Conservation (phyloP, 1,140 invertebrate species). For the Camponotus vicinus region DNA sequence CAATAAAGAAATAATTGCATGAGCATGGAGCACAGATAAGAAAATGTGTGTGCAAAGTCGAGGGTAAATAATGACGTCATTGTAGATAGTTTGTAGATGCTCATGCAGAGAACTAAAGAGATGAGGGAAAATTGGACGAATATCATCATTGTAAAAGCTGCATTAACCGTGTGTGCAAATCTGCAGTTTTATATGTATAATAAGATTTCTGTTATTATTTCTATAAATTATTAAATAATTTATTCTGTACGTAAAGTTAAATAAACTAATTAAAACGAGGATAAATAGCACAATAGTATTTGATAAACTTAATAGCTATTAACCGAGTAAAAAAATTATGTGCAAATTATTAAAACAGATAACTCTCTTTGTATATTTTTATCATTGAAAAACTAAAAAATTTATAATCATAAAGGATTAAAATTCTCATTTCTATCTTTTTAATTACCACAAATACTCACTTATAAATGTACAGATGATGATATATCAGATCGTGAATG, state of each 20-base stretch:
- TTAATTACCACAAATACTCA: too few relatives aligned
- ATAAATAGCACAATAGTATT: too few relatives aligned
- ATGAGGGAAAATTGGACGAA: slow-evolving; percentile 66
- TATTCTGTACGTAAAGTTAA: not conserved
- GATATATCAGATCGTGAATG: too few relatives aligned
- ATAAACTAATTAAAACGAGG: not conserved
- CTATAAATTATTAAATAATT: not conserved
- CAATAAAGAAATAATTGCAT: slow-evolving; percentile 86
- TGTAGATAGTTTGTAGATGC: slow-evolving; percentile 56
- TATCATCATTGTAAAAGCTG: slow-evolving; percentile 60
- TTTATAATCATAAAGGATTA: too few relatives aligned
- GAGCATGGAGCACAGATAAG: slow-evolving; percentile 66
- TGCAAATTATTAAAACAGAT: not conserved
- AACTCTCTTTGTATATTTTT: not conserved
- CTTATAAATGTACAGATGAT: too few relatives aligned
- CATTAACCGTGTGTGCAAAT: slow-evolving; percentile 42
- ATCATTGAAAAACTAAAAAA: not conserved
- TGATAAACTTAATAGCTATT: too few relatives aligned
- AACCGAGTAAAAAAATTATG: too few relatives aligned
- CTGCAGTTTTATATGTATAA: slow-evolving; percentile 20
- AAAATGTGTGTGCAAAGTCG: slow-evolving; percentile 65
- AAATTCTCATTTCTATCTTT: too few relatives aligned
- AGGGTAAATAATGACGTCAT: slow-evolving; percentile 83
- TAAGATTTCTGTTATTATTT: not conserved
- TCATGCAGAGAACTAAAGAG: slow-evolving; percentile 58